Evolutionary conservation across 2,888 invertebrate genomes (phyloP).

Genomic region (Sphaerophoria taeniata): DNA sequence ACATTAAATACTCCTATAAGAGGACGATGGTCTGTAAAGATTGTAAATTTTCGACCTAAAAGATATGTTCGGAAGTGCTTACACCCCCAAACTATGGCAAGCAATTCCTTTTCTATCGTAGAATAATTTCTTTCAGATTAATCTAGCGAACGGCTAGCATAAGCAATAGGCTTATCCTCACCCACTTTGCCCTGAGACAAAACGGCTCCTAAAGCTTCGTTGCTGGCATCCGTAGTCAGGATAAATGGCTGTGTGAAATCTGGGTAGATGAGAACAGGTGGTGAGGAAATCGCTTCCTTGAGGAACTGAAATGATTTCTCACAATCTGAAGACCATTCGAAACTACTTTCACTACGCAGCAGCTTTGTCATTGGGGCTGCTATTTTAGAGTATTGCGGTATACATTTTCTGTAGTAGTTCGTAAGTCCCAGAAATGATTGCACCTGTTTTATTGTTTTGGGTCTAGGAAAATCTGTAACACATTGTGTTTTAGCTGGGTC

Average conservation of each 20-base stretch:
- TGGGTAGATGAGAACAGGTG: not conserved
- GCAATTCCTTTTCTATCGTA: slow-evolving; percentile 1
- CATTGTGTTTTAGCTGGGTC: slow-evolving; percentile 25
- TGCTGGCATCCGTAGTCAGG: not conserved
- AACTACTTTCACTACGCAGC: not conserved
- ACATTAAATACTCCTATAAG: too few relatives aligned
- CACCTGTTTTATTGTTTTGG: not conserved
- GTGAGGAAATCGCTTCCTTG: slow-evolving; percentile 4
- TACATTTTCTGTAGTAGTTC: not conserved
- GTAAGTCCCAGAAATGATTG: not conserved
- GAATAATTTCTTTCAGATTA: not conserved
- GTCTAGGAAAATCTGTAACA: slow-evolving; percentile 3
- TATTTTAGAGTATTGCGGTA: not conserved
- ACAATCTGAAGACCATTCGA: slow-evolving; percentile 9
- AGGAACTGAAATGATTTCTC: slow-evolving; percentile 1
- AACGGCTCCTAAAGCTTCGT: too few relatives aligned
- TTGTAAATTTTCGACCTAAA: too few relatives aligned
- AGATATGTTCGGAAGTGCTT: not conserved
- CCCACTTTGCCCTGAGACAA: too few relatives aligned
- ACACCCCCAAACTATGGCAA: not conserved
- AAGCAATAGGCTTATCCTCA: too few relatives aligned
- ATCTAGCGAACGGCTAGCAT: too few relatives aligned
- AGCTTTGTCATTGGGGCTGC: slow-evolving; percentile 10
- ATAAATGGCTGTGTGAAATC: not conserved
- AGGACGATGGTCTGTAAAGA: too few relatives aligned